These are phyloP conservation scores for Eulimnadia texana DNA, from an alignment of 1,140 invertebrate genomes.

Conservation along the genomic window DNA sequence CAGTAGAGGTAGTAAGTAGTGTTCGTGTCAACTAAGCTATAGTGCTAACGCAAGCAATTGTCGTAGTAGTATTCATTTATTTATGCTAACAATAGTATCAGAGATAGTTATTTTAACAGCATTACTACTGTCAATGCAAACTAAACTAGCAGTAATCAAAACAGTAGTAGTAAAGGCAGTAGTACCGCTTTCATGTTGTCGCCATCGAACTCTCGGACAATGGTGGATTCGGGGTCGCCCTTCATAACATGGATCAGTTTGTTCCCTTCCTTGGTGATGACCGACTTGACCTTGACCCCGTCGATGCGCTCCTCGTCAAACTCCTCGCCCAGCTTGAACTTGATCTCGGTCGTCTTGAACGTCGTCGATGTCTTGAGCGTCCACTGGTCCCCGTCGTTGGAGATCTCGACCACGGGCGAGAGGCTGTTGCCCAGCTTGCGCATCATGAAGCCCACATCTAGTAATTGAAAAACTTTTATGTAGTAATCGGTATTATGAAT, in stretches of 20 bases:
- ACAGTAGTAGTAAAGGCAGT: not conserved
- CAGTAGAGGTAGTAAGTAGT: no score
- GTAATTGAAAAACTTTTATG: not conserved
- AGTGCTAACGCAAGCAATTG: no score
- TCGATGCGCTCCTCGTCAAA: conserved; percentile 37
- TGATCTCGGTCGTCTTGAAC: conserved; percentile 35
- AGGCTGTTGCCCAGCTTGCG: conserved; percentile 31
- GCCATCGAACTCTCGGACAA: conserved; percentile 46
- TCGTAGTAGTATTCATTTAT: no score
- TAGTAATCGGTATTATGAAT: not conserved
- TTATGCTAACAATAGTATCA: no score
- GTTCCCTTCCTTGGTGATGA: conserved; percentile 31
- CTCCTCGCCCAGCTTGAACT: conserved; percentile 33
- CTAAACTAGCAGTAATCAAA: not conserved
- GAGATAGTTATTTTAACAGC: no score
- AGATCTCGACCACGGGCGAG: conserved; percentile 32
- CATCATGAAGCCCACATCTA: conserved; percentile 33
- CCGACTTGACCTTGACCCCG: conserved; percentile 31
- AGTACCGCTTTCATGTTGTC: conserved; percentile 55
- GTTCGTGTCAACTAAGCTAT: no score
- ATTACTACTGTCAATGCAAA: no score
- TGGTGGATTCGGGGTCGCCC: conserved; percentile 42
- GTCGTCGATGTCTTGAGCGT: conserved; percentile 34
- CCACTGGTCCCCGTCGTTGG: conserved; percentile 29
- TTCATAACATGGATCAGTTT: conserved; percentile 54